Evolutionary conservation across 2,888 invertebrate species (phyloP).

Genomic region (Drosophila multiciliata): DNA sequence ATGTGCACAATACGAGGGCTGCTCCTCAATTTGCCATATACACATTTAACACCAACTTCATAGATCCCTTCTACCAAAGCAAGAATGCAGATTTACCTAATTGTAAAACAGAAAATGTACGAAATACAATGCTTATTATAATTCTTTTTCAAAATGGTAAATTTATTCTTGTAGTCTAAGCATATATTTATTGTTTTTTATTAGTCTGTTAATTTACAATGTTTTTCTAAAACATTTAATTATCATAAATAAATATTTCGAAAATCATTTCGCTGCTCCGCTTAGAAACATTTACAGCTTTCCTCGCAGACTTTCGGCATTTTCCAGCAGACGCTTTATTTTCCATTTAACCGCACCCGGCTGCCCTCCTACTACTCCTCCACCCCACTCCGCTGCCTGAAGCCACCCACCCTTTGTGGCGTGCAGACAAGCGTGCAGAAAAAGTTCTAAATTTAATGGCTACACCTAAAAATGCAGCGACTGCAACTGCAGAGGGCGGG

Average conservation of each 20-base stretch:
- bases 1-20: constrained; percentile 34
- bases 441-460: constrained; percentile 80
- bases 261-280: neutral
- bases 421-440: constrained; percentile 80
- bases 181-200: neutral
- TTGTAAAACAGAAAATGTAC: neutral
- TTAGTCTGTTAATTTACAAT: neutral
- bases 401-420: constrained; percentile 39
- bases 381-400: neutral
- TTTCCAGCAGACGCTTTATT: constrained; percentile 70
- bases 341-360: constrained; percentile 74
- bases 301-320: constrained; percentile 45
- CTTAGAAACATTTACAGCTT: constrained; percentile 22
- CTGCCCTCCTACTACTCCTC: constrained; percentile 26
- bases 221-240: neutral
- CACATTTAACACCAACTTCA: neutral
- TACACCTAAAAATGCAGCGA: constrained; percentile 80
- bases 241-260: neutral
- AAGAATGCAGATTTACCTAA: neutral
- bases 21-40: neutral
- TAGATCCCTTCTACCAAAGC: neutral
- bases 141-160: neutral
- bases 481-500: constrained; percentile 53
- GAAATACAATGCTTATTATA: neutral
- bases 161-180: neutral